Evolutionary conservation across 2,797 vertebrate genomes (phyloP).

Genomic region (Sphenodon punctatus): DNA sequence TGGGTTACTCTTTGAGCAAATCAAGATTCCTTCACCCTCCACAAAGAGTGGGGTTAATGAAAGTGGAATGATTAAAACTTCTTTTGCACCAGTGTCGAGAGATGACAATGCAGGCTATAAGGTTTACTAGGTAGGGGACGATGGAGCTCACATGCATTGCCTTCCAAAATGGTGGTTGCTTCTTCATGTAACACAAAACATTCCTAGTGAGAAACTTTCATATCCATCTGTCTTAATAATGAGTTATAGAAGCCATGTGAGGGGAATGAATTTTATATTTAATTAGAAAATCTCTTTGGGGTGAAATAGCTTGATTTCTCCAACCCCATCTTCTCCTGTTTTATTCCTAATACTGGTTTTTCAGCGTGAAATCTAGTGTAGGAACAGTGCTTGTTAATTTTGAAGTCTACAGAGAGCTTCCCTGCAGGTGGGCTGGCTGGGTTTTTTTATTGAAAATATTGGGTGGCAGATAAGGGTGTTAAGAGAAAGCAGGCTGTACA

Average conservation of each 20-base stretch:
- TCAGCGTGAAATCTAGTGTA: conserved; percentile 14
- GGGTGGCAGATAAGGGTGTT: not conserved
- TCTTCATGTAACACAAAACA: not conserved
- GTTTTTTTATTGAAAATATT: conserved; percentile 27
- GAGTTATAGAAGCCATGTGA: not conserved
- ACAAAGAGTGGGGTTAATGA: not conserved
- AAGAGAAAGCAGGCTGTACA: not conserved
- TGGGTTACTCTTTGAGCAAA: not conserved
- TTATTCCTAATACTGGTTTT: conserved; percentile 23
- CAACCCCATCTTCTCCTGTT: not conserved
- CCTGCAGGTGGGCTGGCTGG: not conserved
- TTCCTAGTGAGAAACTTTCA: not conserved
- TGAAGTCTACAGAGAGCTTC: conserved; percentile 3
- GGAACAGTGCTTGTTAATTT: not conserved
- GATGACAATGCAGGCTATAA: not conserved
- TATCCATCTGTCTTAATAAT: not conserved
- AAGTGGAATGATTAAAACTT: conserved; percentile 26
- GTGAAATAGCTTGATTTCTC: conserved; percentile 8
- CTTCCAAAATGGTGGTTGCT: not conserved
- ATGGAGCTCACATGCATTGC: not conserved
- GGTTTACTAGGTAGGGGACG: not conserved
- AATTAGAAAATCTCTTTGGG: conserved; percentile 12
- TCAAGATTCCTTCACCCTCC: not conserved
- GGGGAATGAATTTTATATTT: conserved; percentile 13
- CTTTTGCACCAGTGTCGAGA: not conserved